phyloP scores from a whole-genome alignment of 2,113 vertebrate species.

The Istiophorus platypterus region DNA sequence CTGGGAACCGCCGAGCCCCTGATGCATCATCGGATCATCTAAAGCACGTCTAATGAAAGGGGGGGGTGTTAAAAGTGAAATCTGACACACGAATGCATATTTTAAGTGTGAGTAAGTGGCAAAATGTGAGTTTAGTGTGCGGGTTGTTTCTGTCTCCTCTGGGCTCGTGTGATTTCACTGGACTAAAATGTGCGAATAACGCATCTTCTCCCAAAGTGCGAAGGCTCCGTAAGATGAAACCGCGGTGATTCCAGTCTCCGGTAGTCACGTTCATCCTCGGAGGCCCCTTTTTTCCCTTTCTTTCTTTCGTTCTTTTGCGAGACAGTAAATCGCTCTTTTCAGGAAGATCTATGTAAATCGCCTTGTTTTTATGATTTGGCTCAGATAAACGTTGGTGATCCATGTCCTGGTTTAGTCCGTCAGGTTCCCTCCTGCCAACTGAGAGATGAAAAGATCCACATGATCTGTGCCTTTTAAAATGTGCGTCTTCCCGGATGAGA shows the following conservation, averaged over 20 bases:
- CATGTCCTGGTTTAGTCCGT: not conserved
- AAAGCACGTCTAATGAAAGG: not conserved
- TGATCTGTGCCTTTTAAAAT: constrained; percentile 15
- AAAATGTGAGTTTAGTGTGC: not conserved
- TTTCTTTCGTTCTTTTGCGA: not conserved
- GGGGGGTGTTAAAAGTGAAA: not conserved
- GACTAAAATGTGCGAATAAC: not conserved
- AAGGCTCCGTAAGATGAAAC: constrained; percentile 22
- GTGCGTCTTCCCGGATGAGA: constrained; percentile 13
- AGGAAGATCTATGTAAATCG: not conserved
- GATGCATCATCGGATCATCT: not conserved
- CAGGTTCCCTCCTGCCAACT: not conserved
- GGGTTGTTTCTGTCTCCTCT: not conserved
- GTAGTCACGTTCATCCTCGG: constrained; percentile 19
- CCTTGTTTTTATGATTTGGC: not conserved
- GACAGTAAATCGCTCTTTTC: not conserved
- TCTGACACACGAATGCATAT: not conserved
- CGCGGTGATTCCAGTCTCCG: constrained; percentile 12
- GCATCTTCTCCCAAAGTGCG: constrained; percentile 23
- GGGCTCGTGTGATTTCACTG: not conserved
- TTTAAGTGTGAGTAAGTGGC: not conserved
- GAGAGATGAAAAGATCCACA: not conserved
- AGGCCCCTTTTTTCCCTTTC: too few relatives aligned
- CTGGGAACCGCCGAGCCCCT: not conserved
- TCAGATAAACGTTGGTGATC: not conserved